Percentiles rank a stretch among this genome's conserved stretches.
Evolutionary conservation across 2,888 invertebrate species (phyloP).

Genomic region (Globia sparganii): DNA sequence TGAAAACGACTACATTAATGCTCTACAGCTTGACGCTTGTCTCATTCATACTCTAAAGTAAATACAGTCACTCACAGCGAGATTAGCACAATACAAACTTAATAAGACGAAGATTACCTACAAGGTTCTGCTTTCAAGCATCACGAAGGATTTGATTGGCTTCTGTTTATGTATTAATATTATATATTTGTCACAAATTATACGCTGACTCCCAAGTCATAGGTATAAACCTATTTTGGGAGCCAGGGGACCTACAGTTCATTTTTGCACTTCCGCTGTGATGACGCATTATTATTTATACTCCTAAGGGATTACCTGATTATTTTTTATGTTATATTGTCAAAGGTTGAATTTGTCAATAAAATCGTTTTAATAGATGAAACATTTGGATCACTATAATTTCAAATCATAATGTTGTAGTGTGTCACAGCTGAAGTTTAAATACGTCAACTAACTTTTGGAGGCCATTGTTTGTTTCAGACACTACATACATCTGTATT

Average conservation of each 20-base stretch:
- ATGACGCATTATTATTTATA: too few relatives aligned
- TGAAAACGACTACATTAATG: neutral
- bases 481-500: neutral
- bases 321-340: neutral
- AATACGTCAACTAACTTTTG: too few relatives aligned
- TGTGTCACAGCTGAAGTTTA: neutral
- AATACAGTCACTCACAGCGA: slow-evolving; percentile 31
- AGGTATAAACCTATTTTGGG: neutral
- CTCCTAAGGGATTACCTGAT: neutral
- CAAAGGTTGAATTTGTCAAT: neutral
- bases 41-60: slow-evolving; percentile 36
- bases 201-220: neutral
- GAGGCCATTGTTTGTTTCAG: neutral
- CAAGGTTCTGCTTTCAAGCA: slow-evolving; percentile 60
- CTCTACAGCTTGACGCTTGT: slow-evolving; percentile 25
- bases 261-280: neutral
- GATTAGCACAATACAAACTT: slow-evolving; percentile 69
- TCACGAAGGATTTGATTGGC: slow-evolving; percentile 43
- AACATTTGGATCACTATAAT: neutral
- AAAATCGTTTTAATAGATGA: neutral
- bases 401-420: neutral
- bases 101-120: slow-evolving; percentile 64
- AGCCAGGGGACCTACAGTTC: neutral
- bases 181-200: neutral
- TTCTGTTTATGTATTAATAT: slow-evolving; percentile 11